phyloP scores from a whole-genome alignment of 1,140 invertebrate genomes.

The Zaprionus gabonicus region DNA sequence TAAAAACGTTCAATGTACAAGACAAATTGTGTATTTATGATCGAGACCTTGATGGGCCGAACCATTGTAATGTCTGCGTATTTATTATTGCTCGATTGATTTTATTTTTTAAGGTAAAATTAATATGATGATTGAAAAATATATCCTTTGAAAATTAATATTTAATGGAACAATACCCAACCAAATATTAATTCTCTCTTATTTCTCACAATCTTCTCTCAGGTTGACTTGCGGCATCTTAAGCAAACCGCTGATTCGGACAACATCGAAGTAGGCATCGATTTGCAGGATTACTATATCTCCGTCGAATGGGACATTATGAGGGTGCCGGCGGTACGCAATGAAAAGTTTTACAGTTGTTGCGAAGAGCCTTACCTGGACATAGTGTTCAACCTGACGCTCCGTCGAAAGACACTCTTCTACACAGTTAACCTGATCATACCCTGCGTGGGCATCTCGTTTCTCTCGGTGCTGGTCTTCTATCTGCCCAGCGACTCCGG shows the following conservation, averaged over 20 bases:
- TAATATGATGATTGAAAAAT: neutral
- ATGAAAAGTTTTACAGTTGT: conserved; percentile 95
- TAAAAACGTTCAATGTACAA: neutral
- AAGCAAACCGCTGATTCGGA: conserved; percentile 92
- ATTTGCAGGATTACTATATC: conserved; percentile 97
- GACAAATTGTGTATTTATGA: neutral
- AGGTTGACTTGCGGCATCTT: conserved; percentile 95
- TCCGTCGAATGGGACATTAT: conserved; percentile 99
- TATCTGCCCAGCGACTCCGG: conserved; percentile 99
- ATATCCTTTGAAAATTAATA: no score
- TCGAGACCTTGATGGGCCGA: neutral
- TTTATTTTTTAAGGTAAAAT: neutral
- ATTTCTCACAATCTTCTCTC: neutral
- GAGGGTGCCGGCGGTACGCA: conserved; percentile 93
- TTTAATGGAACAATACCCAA: no score
- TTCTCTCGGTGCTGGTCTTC: conserved; percentile 98
- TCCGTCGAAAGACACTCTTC: conserved; percentile 98
- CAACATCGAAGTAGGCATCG: conserved; percentile 94
- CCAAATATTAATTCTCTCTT: neutral
- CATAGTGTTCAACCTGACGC: conserved; percentile 98
- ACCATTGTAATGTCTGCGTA: neutral
- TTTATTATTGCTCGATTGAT: neutral
- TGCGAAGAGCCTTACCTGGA: conserved; percentile 97
- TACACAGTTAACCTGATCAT: conserved; percentile 99
- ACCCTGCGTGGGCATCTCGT: conserved; percentile 98